Conservation (phyloP, 2,113 vertebrate species). For the Cyprinodon tularosa region DNA sequence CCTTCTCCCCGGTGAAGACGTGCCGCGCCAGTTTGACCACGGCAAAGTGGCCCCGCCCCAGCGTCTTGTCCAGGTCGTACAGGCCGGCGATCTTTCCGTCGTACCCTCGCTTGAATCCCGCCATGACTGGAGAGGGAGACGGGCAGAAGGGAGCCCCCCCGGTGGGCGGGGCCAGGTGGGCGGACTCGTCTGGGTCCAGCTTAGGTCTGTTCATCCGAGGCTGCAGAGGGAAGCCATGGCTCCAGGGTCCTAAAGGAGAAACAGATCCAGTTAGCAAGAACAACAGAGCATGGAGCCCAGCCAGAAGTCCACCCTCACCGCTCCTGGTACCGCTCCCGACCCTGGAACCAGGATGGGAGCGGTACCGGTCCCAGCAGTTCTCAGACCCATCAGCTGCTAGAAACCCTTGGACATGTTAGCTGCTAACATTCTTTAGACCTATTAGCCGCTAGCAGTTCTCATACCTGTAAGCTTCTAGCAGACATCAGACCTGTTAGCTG, state of each 20-base stretch:
- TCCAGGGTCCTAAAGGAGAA: conserved; percentile 68
- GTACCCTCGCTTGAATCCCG: conserved; percentile 96
- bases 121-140: conserved; percentile 85
- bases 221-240: conserved; percentile 80
- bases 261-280: not conserved
- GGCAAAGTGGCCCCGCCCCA: conserved; percentile 96
- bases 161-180: conserved; percentile 45
- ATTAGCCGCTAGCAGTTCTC: too few relatives aligned
- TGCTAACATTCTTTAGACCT: too few relatives aligned
- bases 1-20: conserved; percentile 98
- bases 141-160: conserved; percentile 49
- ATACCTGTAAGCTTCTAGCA: too few relatives aligned
- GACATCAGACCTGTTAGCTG: too few relatives aligned
- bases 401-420: too few relatives aligned
- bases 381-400: not conserved
- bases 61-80: conserved; percentile 97
- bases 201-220: conserved; percentile 81
- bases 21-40: conserved; percentile 97
- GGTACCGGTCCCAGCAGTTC: not conserved
- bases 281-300: too few relatives aligned
- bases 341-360: too few relatives aligned
- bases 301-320: too few relatives aligned
- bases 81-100: conserved; percentile 97
- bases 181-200: conserved; percentile 59
- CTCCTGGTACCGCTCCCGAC: not conserved